Evolutionary conservation across 2,113 vertebrate genomes (phyloP), one percentile per base, ranked within the genome.

Genomic region (Phylloscopus whistleri): DNA sequence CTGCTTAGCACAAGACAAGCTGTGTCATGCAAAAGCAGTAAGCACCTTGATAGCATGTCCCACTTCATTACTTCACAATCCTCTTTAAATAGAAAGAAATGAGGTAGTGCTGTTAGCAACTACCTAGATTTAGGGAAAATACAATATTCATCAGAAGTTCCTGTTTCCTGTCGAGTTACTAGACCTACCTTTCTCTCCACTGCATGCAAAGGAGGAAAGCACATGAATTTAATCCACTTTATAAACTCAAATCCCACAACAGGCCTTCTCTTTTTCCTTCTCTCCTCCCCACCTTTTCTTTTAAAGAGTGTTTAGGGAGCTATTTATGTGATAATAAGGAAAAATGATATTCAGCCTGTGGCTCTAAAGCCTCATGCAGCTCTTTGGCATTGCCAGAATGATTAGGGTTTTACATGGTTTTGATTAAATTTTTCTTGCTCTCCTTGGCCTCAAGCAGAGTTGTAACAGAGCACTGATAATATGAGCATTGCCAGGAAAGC

Each of bases 301-400:
- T 95, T 91, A 80, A 95, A 88, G 88, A 88, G 90, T 70, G 39
- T 92, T 94, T 74, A 91, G 90, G 93, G 91, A 97, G 55, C 68
- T 80, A 83, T 95, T 97, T 95, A 91, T 84, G 87, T 94, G 92
- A 96, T 96, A 96, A 96, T 86, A 94, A 83, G 82, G 85, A 93
- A 96, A 97, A 97, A 86, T 90, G 8, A 96, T 93, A 96, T 90
- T 92, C 87, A 93, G 95, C 93, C 94, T 74, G 48, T 92, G 93
- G 93, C 93, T 96, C 76, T 92, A 78, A 72, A 97, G 95, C 76
- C 92, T 95, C 88, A 84, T 60, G 90, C 88, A 90, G 85, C 60
- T 96, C 88, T 90, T 58, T 92, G 93, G 94, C 92, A 92, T 15
- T 30, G 21, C 92, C 56, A 93, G 56, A 96, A 86, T 78, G 79